These are phyloP conservation scores for Sthenelais limicola DNA, from an alignment of 2,888 invertebrate genomes.

Conservation along the genomic window DNA sequence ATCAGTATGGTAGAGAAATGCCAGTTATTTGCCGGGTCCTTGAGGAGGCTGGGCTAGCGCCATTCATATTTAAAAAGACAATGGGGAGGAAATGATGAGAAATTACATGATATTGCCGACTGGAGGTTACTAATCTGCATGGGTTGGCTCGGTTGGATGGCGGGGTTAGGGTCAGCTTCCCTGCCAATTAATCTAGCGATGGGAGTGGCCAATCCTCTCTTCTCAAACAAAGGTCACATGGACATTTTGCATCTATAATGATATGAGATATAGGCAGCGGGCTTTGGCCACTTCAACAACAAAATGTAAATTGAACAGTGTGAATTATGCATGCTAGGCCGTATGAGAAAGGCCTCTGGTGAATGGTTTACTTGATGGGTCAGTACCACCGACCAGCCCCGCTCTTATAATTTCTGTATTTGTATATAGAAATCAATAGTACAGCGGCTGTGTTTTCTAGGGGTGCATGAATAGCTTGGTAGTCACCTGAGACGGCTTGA, in stretches of 20 bases:
- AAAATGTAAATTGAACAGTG: constrained; percentile 34
- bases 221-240: constrained; percentile 26
- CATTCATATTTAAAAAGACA: constrained; percentile 39
- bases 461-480: constrained; percentile 27
- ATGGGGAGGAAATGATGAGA: constrained; percentile 37
- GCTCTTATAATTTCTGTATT: constrained; percentile 38
- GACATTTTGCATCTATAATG: constrained; percentile 23
- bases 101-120: constrained; percentile 32
- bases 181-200: constrained; percentile 34
- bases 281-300: constrained; percentile 10
- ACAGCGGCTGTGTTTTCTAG: constrained; percentile 26
- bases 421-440: constrained; percentile 40
- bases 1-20: constrained; percentile 20
- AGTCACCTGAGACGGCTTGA: constrained; percentile 39
- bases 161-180: constrained; percentile 5
- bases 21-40: constrained; percentile 35
- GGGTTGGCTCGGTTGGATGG: neutral
- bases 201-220: neutral
- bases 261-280: constrained; percentile 7
- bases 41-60: constrained; percentile 23
- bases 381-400: neutral
- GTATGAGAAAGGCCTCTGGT: no score
- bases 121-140: constrained; percentile 34
- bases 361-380: no score
- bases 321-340: constrained; percentile 25